Evolutionary conservation across 2,113 vertebrate species (phyloP).

Genomic region (Nycticorax nycticorax): DNA sequence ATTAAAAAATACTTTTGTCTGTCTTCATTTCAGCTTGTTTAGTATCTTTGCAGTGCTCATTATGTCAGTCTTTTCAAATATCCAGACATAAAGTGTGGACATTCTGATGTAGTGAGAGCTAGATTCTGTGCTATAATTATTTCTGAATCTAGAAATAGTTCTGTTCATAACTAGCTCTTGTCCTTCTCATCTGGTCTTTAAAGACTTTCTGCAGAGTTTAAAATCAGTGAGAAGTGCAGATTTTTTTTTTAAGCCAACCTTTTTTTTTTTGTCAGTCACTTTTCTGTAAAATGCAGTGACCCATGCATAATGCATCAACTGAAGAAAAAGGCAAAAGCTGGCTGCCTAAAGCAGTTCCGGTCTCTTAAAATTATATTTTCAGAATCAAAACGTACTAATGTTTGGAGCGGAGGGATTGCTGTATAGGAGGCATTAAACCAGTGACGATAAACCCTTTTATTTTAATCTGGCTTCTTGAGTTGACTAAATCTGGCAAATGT

Average conservation of each 20-base stretch:
- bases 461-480: neutral
- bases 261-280: neutral
- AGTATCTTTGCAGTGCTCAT: neutral
- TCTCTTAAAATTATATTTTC: neutral
- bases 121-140: neutral
- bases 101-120: neutral
- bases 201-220: neutral
- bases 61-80: neutral
- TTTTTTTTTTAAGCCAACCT: neutral
- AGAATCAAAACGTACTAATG: neutral
- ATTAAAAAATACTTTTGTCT: constrained; percentile 12
- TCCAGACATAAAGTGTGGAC: neutral
- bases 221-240: neutral
- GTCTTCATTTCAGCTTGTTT: constrained; percentile 40
- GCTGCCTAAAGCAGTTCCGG: neutral
- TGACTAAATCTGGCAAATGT: neutral
- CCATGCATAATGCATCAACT: accelerated
- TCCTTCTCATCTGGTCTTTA: neutral
- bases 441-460: neutral
- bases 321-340: neutral
- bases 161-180: neutral
- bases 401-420: neutral
- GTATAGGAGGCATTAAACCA: neutral
- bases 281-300: neutral
- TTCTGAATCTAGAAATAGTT: neutral